phyloP scores from a whole-genome alignment of 2,888 invertebrate genomes.

The Mimas tiliae region DNA sequence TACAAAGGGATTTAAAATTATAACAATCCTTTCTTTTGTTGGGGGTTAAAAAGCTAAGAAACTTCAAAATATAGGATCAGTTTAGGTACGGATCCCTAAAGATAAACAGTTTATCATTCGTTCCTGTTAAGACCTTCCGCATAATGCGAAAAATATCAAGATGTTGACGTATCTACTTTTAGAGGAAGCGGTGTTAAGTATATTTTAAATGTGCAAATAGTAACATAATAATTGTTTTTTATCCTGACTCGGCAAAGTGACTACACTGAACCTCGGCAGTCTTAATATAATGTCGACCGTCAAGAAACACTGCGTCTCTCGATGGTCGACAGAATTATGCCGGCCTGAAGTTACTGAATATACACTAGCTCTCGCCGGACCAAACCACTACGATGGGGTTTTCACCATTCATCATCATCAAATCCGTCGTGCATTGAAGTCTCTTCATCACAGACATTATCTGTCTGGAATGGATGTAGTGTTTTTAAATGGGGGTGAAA shows the following conservation, averaged over 20 bases:
- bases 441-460: too few relatives aligned
- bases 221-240: too few relatives aligned
- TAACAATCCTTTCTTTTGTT: too few relatives aligned
- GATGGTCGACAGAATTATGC: too few relatives aligned
- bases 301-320: too few relatives aligned
- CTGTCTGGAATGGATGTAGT: neutral
- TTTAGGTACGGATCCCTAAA: neutral
- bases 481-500: constrained; percentile 44
- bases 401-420: too few relatives aligned
- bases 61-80: neutral
- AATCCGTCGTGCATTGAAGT: too few relatives aligned
- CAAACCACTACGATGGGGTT: too few relatives aligned
- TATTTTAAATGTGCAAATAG: neutral
- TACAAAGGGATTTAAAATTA: too few relatives aligned
- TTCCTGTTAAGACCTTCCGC: constrained; percentile 13
- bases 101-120: neutral
- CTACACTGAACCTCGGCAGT: neutral
- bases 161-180: neutral
- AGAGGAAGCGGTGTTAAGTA: constrained; percentile 1
- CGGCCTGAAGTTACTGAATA: too few relatives aligned
- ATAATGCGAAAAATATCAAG: constrained; percentile 10
- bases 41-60: neutral
- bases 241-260: neutral
- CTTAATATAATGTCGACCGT: too few relatives aligned
- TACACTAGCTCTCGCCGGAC: too few relatives aligned